Base-by-base conservation (phyloP, 1,140 invertebrate species). In the Calephelis nemesis region DNA sequence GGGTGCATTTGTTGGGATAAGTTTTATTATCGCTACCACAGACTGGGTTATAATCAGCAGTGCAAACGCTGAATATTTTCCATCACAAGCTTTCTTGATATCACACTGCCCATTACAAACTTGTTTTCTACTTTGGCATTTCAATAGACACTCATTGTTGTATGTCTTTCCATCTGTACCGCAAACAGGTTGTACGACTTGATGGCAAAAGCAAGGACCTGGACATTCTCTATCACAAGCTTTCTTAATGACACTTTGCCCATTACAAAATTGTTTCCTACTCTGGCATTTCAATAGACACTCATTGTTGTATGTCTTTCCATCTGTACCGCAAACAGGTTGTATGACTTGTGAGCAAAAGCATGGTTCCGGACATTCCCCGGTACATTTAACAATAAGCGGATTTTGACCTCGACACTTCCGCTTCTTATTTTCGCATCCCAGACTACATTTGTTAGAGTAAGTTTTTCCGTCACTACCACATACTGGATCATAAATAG, bases 121-220 rank as follows among this genome's bases (percentile, higher is more conserved):
- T 45, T 47, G n/a, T 19, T 65, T 66, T 66, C 58, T 74, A 48
- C 65, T 74, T 52, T 72, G 58, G 47, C 72, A 74, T 0, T 30
- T 30, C 30, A 76, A 42, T n/a, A 63, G 45, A 64, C 70, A 76
- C 30, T 63, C 58, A 47, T 74, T 76, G 6, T 5, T n/a, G 39
- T 72, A 76, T 0, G 70, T 74, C 58, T 72, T 50, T 15, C 64
- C 63, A 63, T 76, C 73, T 39, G 52, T 72, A 4, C 72, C 72
- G 47, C 75, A 76, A 1, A 76, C 68, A 12, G 70, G 75, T 2
- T 30, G 4, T 30, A 30, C 4, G 30, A 30, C 30, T 30, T 4
- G 30, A 4, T 0, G 4, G 30, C 30, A 30, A 30, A 30, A 4
- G 30, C 30, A 30, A 4, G 30, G 30, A 30, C 30, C 30, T 30